Evolutionary conservation across 2,797 vertebrate species (phyloP).

Genomic region (Silurus aristotelis): DNA sequence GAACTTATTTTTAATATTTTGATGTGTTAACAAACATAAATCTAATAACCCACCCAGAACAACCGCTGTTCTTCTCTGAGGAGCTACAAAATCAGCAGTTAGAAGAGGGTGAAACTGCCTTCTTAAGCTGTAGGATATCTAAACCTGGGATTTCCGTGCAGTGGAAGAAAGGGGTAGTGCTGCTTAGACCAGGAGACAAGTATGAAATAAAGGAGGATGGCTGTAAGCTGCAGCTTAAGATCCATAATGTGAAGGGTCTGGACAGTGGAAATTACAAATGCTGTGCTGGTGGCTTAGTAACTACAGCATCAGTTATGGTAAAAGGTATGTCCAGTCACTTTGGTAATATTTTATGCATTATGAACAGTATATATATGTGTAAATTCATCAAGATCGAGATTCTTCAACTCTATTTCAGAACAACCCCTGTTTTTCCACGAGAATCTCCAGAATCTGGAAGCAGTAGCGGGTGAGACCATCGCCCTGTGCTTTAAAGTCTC

Average conservation of each 20-base stretch:
- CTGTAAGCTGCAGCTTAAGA: conserved; percentile 45
- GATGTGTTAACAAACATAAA: background rate
- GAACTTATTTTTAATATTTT: background rate
- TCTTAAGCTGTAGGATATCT: conserved; percentile 63
- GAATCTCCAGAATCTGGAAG: conserved; percentile 75
- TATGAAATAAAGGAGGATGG: conserved; percentile 54
- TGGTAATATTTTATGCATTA: conserved; percentile 67
- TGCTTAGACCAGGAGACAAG: conserved; percentile 72
- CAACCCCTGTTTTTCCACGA: conserved; percentile 79
- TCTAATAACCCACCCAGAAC: conserved; percentile 34
- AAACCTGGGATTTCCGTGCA: conserved; percentile 60
- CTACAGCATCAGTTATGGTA: conserved; percentile 41
- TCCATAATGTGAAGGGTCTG: conserved; percentile 47
- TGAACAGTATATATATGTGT: background rate
- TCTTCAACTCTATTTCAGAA: conserved; percentile 62
- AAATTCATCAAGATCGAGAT: background rate
- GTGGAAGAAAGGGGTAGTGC: conserved; percentile 72
- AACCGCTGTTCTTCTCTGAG: conserved; percentile 64
- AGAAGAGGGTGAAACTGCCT: conserved; percentile 61
- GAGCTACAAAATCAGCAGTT: conserved; percentile 62
- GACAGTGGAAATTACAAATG: conserved; percentile 57
- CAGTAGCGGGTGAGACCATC: conserved; percentile 73
- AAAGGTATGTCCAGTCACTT: conserved; percentile 6
- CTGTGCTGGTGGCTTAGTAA: conserved; percentile 41
- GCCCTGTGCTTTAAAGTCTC: conserved; percentile 81